These are phyloP conservation scores for Toxotes chatareus DNA, from an alignment of 2,113 vertebrate species.

Conservation along the genomic window DNA sequence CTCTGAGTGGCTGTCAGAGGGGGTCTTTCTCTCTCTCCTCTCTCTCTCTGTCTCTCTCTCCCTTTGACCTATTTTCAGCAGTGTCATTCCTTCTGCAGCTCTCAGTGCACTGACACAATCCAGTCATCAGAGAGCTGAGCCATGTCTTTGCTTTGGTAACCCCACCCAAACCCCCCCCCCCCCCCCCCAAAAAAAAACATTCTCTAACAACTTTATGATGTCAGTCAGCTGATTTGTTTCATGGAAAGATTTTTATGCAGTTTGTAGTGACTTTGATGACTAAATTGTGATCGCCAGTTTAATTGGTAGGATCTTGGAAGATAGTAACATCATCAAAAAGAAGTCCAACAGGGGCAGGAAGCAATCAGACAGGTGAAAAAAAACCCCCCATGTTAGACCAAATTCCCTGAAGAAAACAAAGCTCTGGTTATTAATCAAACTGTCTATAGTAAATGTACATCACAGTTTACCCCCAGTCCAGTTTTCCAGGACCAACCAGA, in stretches of 20 bases:
- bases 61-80: constrained; percentile 47
- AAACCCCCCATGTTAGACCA: too few relatives aligned
- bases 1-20: constrained; percentile 31
- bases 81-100: constrained; percentile 25
- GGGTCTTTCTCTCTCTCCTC: constrained; percentile 20
- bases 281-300: not conserved
- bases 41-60: not conserved
- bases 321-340: too few relatives aligned
- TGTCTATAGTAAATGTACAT: too few relatives aligned
- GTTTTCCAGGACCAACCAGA: too few relatives aligned
- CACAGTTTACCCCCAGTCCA: too few relatives aligned
- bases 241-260: too few relatives aligned
- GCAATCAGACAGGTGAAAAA: too few relatives aligned
- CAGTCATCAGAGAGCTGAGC: constrained; percentile 13
- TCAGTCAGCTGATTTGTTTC: constrained; percentile 13
- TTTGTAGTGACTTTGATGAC: too few relatives aligned
- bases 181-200: not conserved
- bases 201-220: not conserved
- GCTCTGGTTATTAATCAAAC: not conserved
- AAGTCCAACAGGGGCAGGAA: too few relatives aligned
- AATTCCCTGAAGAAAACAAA: too few relatives aligned
- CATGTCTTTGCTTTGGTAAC: not conserved
- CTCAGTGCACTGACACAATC: constrained; percentile 13
- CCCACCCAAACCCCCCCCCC: too few relatives aligned
- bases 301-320: not conserved